phyloP scores from a whole-genome alignment of 2,113 vertebrate species.

The Monopterus albus region DNA sequence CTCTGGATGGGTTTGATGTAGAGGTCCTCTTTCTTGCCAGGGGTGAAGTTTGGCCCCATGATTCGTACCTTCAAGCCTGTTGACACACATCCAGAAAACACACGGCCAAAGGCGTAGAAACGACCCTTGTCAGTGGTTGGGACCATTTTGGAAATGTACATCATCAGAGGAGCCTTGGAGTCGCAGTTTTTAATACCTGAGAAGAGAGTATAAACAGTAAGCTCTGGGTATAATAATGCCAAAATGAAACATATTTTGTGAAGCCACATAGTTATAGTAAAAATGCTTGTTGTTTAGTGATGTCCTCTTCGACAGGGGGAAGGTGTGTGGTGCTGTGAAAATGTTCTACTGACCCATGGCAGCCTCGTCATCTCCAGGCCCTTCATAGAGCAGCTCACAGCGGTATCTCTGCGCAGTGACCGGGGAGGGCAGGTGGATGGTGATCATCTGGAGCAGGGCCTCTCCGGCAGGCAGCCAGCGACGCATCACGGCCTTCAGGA shows the following conservation, averaged over 20 bases:
- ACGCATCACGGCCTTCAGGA: conserved; percentile 96
- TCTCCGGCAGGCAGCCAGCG: conserved; percentile 96
- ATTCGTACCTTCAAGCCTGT: conserved; percentile 95
- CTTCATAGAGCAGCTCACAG: conserved; percentile 96
- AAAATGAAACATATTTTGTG: background rate
- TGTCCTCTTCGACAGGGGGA: background rate
- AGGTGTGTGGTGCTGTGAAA: background rate
- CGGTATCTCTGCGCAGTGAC: conserved; percentile 96
- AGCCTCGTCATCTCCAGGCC: conserved; percentile 92
- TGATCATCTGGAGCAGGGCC: conserved; percentile 97
- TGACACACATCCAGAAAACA: conserved; percentile 93
- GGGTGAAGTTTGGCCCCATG: conserved; percentile 96
- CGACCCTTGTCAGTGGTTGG: conserved; percentile 94
- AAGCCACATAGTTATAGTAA: background rate
- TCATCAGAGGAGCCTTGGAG: conserved; percentile 92
- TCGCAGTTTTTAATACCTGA: conserved; percentile 96
- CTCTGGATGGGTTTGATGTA: conserved; percentile 96
- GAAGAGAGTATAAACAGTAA: conserved; percentile 1
- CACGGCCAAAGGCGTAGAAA: conserved; percentile 95
- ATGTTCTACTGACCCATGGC: conserved; percentile 87
- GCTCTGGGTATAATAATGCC: background rate
- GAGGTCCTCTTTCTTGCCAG: conserved; percentile 96
- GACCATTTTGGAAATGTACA: conserved; percentile 99
- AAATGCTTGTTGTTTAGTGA: background rate
- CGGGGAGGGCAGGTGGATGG: conserved; percentile 95